These are phyloP conservation scores for Ageneiosus marmoratus DNA, from an alignment of 2,113 vertebrate species.

Conservation along the genomic window DNA sequence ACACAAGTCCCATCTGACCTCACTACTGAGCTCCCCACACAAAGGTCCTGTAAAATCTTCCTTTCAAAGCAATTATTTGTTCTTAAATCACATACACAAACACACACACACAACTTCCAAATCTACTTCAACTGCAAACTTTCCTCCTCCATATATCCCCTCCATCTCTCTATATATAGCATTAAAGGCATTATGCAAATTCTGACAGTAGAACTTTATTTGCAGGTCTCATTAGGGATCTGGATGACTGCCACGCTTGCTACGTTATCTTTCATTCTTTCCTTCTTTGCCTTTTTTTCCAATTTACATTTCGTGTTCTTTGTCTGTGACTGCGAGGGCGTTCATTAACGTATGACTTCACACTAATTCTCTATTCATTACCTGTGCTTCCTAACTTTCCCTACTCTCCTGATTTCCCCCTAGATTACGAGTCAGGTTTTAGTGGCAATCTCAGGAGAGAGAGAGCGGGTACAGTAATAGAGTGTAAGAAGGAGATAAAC, in stretches of 20 bases:
- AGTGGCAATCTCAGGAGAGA: slow-evolving; percentile 51
- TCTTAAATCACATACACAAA: not conserved
- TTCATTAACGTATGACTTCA: slow-evolving; percentile 55
- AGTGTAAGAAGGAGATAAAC: slow-evolving; percentile 52
- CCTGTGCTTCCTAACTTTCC: slow-evolving; percentile 50
- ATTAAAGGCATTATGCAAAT: slow-evolving; percentile 55
- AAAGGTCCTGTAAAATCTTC: slow-evolving; percentile 41
- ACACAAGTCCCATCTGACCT: slow-evolving; percentile 54
- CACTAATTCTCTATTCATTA: slow-evolving; percentile 57
- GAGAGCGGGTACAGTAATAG: slow-evolving; percentile 47
- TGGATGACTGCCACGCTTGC: slow-evolving; percentile 46
- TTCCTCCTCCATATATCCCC: slow-evolving; percentile 26
- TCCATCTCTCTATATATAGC: slow-evolving; percentile 50
- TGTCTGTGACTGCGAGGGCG: slow-evolving; percentile 38
- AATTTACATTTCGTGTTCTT: slow-evolving; percentile 46
- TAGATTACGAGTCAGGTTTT: slow-evolving; percentile 54
- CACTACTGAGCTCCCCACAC: slow-evolving; percentile 50
- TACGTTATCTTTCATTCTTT: slow-evolving; percentile 43
- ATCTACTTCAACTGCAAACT: slow-evolving; percentile 36
- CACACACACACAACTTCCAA: slow-evolving; percentile 35
- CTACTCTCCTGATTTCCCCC: slow-evolving; percentile 52
- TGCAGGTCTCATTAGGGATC: slow-evolving; percentile 53
- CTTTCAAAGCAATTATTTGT: slow-evolving; percentile 29
- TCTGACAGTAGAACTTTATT: slow-evolving; percentile 51
- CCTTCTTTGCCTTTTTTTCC: slow-evolving; percentile 31